Base-by-base conservation (phyloP, 92 coral and sea anemone genomes). In the Phenganax stokvisi region DNA sequence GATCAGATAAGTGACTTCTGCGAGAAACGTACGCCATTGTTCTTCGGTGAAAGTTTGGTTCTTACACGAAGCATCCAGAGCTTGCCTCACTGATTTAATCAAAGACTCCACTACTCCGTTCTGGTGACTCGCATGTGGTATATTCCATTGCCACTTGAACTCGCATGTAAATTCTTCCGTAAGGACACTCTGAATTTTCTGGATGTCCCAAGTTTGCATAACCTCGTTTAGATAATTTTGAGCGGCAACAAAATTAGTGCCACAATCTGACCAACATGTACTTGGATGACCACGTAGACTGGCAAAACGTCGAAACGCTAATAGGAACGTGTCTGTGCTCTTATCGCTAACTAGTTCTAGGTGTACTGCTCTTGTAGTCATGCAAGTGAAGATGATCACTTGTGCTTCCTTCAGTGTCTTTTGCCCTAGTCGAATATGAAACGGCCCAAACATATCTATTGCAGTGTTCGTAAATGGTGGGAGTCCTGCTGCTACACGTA, bases 361-460 rank as follows among this genome's bases (percentile, higher is more conserved):
- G 72, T 89, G 90, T 56, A 87, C 51, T n/a, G 85, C 85, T 87
- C 87, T 81, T 54, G 92, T 80, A 51, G 90, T 87, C 88, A 81
- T 84, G 83, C 71, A 64, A 61, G 71, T 52, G 72, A 72, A 83
- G 55, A 83, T 83, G 8, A 87, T 73, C 12, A 86, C 85, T 57
- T 86, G 89, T 56, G 89, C 92, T 68, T 89, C 92, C 74, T 89
- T 81, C 16, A 86, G 86, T 7, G 89, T 89, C 62, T 81, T 86
- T n/a, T 87, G 84, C 69, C 84, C 83, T 72, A 88, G 51, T 67
- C 72, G 71, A 29, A 88, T 78, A 15, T 82, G 83, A 47, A 85
- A 57, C 47, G 90, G 90, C 17, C 86, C 88, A 64, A 88, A 85
- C 88, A 85, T 84, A 74, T 71, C 82, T 80, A 56, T 71, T 31